Conservation (phyloP, 1,140 invertebrate genomes). For the Polypedilum pembai region DNA sequence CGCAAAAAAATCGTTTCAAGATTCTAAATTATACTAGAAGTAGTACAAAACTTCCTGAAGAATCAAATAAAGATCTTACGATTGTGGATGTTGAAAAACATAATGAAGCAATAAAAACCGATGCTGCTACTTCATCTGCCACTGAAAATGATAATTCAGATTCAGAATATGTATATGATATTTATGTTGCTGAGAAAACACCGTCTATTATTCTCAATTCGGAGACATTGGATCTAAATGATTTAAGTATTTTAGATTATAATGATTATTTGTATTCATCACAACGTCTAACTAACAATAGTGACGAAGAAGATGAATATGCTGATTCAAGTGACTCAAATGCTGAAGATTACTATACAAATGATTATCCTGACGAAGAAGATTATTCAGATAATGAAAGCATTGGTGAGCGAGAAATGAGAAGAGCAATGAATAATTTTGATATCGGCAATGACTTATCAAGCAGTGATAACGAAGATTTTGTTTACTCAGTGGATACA, state of each 20-base stretch:
- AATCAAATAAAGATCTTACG: slow-evolving; percentile 1
- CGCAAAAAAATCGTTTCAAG: slow-evolving; percentile 39
- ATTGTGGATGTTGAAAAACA: slow-evolving; percentile 15
- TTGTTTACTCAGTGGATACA: slow-evolving; percentile 43
- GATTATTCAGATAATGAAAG: slow-evolving; percentile 39
- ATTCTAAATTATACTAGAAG: slow-evolving; percentile 38
- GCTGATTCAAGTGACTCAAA: slow-evolving; percentile 47
- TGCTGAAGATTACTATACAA: slow-evolving; percentile 47
- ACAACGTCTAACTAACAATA: slow-evolving; percentile 32
- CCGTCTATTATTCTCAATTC: not conserved
- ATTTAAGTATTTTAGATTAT: not conserved
- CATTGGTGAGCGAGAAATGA: slow-evolving; percentile 39
- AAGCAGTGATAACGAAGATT: slow-evolving; percentile 44
- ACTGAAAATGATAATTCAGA: not conserved
- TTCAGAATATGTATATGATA: slow-evolving; percentile 1
- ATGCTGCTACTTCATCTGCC: not conserved
- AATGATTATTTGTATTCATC: slow-evolving; percentile 30
- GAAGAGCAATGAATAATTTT: slow-evolving; percentile 38
- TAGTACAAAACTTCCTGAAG: not conserved
- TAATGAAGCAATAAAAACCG: not conserved
- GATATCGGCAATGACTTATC: slow-evolving; percentile 40
- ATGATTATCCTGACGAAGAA: slow-evolving; percentile 50
- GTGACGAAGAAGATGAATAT: slow-evolving; percentile 37
- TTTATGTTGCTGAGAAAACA: not conserved
- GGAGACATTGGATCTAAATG: not conserved